Conservation (phyloP, 1,140 invertebrate species). For the Platyscapa corneri region DNA sequence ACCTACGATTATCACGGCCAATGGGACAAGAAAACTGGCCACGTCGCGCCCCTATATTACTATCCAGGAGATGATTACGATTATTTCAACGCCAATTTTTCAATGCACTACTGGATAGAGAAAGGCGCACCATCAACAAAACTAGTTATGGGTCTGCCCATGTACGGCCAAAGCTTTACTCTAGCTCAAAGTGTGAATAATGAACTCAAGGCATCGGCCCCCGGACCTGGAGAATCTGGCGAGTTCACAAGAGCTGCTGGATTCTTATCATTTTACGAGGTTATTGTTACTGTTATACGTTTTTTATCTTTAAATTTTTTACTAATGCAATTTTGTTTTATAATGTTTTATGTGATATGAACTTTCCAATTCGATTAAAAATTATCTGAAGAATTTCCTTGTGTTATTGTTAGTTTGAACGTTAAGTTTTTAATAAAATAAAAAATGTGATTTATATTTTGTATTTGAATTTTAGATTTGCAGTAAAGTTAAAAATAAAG, state of each 20-base stretch:
- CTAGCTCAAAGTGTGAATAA: constrained; percentile 76
- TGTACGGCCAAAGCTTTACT: constrained; percentile 90
- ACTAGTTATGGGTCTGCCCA: constrained; percentile 87
- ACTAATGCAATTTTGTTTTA: too few relatives aligned
- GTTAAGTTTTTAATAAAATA: neutral
- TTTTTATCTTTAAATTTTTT: neutral
- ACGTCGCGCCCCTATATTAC: constrained; percentile 85
- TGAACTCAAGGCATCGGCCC: constrained; percentile 81
- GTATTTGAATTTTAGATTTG: constrained; percentile 76
- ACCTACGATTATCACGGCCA: constrained; percentile 87
- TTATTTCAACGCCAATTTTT: constrained; percentile 87
- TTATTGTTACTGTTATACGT: constrained; percentile 56
- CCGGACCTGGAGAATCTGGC: constrained; percentile 85
- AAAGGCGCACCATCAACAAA: constrained; percentile 85
- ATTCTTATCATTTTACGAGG: constrained; percentile 90
- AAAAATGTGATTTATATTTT: neutral
- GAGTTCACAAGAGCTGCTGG: constrained; percentile 86
- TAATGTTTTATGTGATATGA: too few relatives aligned
- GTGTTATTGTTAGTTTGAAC: neutral
- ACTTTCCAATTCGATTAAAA: neutral
- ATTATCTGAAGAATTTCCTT: neutral
- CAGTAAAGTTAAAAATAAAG: constrained; percentile 75
- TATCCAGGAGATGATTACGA: constrained; percentile 81
- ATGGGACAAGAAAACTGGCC: constrained; percentile 89
- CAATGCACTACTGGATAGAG: constrained; percentile 86